Conservation (phyloP, 2,113 vertebrate genomes). For the Salvelinus fontinalis region DNA sequence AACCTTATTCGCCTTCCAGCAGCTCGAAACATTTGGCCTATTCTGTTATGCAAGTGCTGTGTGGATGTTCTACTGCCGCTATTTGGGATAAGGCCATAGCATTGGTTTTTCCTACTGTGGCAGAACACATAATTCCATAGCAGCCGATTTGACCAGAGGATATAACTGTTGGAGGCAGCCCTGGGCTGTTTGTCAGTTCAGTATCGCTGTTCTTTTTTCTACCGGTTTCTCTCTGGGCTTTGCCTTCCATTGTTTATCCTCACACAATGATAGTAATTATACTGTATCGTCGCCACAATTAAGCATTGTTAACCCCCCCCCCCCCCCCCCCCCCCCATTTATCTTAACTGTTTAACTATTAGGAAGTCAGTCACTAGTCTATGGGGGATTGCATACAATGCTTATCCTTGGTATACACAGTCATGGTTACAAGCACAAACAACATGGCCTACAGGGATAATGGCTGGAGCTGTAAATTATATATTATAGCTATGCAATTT, state of each 20-base stretch:
- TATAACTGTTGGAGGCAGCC: too few relatives aligned
- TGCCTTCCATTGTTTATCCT: not conserved
- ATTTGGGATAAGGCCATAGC: not conserved
- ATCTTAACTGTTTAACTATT: constrained; percentile 12
- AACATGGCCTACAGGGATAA: too few relatives aligned
- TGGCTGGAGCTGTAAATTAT: too few relatives aligned
- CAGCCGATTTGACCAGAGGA: too few relatives aligned
- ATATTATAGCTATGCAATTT: not conserved
- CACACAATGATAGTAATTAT: not conserved
- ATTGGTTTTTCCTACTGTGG: constrained; percentile 2
- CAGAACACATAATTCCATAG: not conserved
- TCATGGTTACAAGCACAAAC: too few relatives aligned
- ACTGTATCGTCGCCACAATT: not conserved
- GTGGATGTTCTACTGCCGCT: not conserved
- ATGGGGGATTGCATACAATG: not conserved
- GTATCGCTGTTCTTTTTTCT: not conserved
- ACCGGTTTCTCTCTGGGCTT: not conserved
- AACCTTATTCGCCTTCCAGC: too few relatives aligned
- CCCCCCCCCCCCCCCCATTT: too few relatives aligned
- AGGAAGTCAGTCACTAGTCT: not conserved
- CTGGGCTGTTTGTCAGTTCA: too few relatives aligned
- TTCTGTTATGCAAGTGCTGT: not conserved
- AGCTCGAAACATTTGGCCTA: not conserved
- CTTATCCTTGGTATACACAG: not conserved
- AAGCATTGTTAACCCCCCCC: not conserved